Base-by-base conservation (phyloP, 2,797 vertebrate genomes). In the Alauda arvensis region DNA sequence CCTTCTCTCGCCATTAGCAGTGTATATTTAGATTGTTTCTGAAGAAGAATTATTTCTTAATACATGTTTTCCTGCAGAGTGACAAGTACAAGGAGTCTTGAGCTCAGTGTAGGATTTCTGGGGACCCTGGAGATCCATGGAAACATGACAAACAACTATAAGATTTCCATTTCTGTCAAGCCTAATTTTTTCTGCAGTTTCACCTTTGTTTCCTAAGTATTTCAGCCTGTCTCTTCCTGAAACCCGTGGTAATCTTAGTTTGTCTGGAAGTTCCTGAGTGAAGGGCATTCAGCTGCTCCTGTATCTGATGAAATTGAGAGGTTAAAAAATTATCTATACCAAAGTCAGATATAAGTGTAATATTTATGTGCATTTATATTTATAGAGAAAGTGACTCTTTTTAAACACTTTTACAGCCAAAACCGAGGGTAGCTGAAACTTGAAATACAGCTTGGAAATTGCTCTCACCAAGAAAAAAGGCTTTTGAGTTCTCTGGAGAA, bases 371-470 rank as follows among this genome's bases (percentile, higher is more conserved):
- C 45, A 18, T 83, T 78, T 49, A 31, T 76, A 56, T 83, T 85
- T 77, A 74, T 48, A 77, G 48, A 31, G 28, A 57, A 33, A 61
- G 28, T 18, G 69, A 46, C 34, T 77, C 29, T 84, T 78, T 77
- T 83, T 21, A 72, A 93, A 85, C 19, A 31, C 31, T 78, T 83
- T 21, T 78, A 63, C 23, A 60, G 56, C 70, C 52, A 76, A 78
- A 89, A 85, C 29, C 2, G 0, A 19, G 60, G 63, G 45, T 49
- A 87, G 29, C 48, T 83, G 70, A 55, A 83, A 76, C 63, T 72
- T 91, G 77, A 91, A 87, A 87, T 93, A 83, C 0, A 0, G 29
- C 53, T 87, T 85, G 85, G 56, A 93, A 89, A 90, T 91, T 72
- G 70, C 63, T 77, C 9, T 85, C 53, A 26, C 70, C 67, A 53